Evolutionary conservation across 1,140 invertebrate genomes (phyloP).

Genomic region (Magallana ariakensis): DNA sequence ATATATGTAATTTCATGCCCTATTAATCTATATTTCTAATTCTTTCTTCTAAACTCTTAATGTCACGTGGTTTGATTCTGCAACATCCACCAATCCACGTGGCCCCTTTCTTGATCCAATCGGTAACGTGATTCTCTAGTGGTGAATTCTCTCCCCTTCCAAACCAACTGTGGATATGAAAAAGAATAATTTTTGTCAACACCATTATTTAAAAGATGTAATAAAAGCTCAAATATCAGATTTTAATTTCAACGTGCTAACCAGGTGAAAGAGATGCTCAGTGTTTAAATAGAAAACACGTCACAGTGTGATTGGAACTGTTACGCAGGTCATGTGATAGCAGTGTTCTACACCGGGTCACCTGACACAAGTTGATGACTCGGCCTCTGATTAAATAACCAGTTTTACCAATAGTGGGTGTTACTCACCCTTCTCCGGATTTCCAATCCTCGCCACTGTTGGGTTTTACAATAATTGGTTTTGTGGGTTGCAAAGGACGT

Average conservation of each 20-base stretch:
- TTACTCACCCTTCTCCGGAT: slow-evolving; percentile 81
- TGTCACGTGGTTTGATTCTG: slow-evolving; percentile 85
- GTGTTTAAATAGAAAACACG: no score
- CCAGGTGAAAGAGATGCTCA: no score
- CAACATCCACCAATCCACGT: slow-evolving; percentile 90
- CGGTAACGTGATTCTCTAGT: slow-evolving; percentile 83
- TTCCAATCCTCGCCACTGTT: slow-evolving; percentile 86
- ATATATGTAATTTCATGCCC: neutral
- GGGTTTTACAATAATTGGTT: slow-evolving; percentile 85
- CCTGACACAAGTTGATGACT: no score
- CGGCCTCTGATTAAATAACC: no score
- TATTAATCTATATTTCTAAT: neutral
- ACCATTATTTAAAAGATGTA: no score
- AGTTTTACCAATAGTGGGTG: no score
- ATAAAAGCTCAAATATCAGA: no score
- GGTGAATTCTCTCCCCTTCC: slow-evolving; percentile 73
- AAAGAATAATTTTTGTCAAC: no score
- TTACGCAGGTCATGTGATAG: no score
- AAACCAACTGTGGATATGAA: slow-evolving; percentile 13
- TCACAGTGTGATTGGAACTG: no score
- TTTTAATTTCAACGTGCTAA: no score
- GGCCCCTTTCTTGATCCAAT: slow-evolving; percentile 87
- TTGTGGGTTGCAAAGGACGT: slow-evolving; percentile 22
- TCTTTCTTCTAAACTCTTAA: slow-evolving; percentile 70
- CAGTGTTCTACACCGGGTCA: no score